Evolutionary conservation across 2,113 vertebrate genomes (phyloP), one percentile per base, ranked within the genome.

Genomic region (Paracanthobrama guichenoti): DNA sequence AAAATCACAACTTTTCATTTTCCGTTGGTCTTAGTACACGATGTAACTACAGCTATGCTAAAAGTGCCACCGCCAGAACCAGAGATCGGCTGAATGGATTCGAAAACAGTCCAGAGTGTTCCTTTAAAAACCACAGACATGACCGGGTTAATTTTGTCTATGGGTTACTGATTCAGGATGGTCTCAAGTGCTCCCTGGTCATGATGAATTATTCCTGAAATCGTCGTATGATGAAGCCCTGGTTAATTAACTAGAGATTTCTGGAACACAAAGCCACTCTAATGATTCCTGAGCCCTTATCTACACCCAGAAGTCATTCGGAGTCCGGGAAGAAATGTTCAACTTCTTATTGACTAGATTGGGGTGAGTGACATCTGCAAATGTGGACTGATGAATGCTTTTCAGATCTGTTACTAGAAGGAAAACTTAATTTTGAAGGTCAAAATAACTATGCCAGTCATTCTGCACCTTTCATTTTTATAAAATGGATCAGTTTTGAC

Each of bases 241-340:
- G 76, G 76, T 79, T 79, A n/a, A 62, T 79, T 62, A 62, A 16
- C 35, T 79, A 79, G 76, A 79, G 22, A 16, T 35, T n/a, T 39
- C 76, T 11, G 22, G 20, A 35, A 44, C 39, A 42, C n/a, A 64
- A 6, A 20, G 72, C 22, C 35, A 26, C 77, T 62, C 59, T 60
- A 62, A 62, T 79, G 77, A 64, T 79, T 62, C n/a, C 20, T 0
- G 39, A 79, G 42, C 18, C 24, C 57, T 64, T 79, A 79, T 79
- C 77, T 64, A 48, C 59, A 26, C 22, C 14, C 22, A 20, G 39
- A 79, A 79, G 12, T 62, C 76, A 79, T 79, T 48, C n/a, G 12
- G n/a, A 79, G 4, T 12, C n/a, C 0, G 14, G 13, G 39, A 6
- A 42, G n/a, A 20, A 16, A 44, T 9, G 4, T 14, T 79, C 12